Percentiles rank a stretch among this genome's conserved stretches.
These are phyloP conservation scores for Lasioglossum oenotherae DNA, from an alignment of 2,888 invertebrate species.

Conservation along the genomic window DNA sequence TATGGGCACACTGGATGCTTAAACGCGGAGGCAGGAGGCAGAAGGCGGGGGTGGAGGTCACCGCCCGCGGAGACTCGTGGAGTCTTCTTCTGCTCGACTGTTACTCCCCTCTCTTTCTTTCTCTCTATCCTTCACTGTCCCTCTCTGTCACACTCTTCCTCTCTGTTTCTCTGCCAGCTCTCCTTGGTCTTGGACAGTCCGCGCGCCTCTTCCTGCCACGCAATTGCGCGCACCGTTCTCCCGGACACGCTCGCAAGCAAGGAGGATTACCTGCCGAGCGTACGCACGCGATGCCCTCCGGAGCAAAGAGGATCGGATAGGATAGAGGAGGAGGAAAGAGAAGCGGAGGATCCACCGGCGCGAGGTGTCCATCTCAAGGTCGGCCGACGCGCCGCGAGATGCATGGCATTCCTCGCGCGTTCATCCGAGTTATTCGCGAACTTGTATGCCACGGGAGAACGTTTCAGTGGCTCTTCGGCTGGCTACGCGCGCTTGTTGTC, in stretches of 20 bases:
- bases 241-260: constrained; percentile 19
- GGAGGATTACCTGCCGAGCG: background rate
- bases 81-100: background rate
- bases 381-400: constrained; percentile 32
- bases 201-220: constrained; percentile 50
- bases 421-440: constrained; percentile 49
- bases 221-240: constrained; percentile 52
- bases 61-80: constrained; percentile 78
- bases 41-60: constrained; percentile 78
- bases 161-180: background rate
- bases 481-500: background rate
- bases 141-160: background rate
- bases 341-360: constrained; percentile 45
- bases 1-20: constrained; percentile 28
- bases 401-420: constrained; percentile 56
- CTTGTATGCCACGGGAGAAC: constrained; percentile 29
- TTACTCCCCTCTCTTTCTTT: background rate
- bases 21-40: constrained; percentile 37
- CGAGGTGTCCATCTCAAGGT: constrained; percentile 66
- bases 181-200: constrained; percentile 27
- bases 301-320: background rate
- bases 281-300: constrained; percentile 2
- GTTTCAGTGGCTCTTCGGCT: constrained; percentile 33
- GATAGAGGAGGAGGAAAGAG: background rate
- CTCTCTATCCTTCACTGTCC: background rate